Evolutionary conservation across 2,113 vertebrate species (phyloP).

Genomic region (Cyprinodon variegatus): DNA sequence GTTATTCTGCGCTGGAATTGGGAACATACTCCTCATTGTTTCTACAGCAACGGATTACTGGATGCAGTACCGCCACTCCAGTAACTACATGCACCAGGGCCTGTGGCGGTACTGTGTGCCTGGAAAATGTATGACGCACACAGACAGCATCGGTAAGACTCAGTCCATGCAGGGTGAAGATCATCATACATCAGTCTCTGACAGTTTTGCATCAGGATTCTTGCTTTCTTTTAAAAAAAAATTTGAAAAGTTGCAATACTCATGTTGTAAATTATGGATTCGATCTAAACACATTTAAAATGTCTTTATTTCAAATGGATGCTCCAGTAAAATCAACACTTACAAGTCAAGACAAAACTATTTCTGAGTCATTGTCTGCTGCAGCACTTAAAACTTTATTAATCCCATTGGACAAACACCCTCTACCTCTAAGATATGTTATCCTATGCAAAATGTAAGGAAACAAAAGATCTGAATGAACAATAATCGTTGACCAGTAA

Average conservation of each 20-base stretch:
- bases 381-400: too few relatives aligned
- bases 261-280: not conserved
- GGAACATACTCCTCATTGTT: constrained; percentile 82
- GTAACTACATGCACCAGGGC: constrained; percentile 83
- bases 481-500: not conserved
- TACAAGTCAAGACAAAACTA: not conserved
- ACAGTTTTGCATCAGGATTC: not conserved
- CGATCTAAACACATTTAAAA: not conserved
- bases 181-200: constrained; percentile 31
- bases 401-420: not conserved
- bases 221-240: not conserved
- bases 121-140: constrained; percentile 82
- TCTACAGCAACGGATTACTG: constrained; percentile 85
- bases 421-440: not conserved
- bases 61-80: constrained; percentile 84
- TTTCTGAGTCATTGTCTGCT: not conserved
- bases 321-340: not conserved
- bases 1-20: constrained; percentile 82
- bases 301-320: not conserved
- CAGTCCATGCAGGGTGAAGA: not conserved
- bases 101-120: constrained; percentile 83
- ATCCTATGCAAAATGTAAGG: not conserved
- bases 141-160: constrained; percentile 81
- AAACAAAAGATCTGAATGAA: not conserved
- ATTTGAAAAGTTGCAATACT: too few relatives aligned